These are phyloP conservation scores for Biston stratarius DNA, from an alignment of 2,888 invertebrate genomes.

Conservation along the genomic window DNA sequence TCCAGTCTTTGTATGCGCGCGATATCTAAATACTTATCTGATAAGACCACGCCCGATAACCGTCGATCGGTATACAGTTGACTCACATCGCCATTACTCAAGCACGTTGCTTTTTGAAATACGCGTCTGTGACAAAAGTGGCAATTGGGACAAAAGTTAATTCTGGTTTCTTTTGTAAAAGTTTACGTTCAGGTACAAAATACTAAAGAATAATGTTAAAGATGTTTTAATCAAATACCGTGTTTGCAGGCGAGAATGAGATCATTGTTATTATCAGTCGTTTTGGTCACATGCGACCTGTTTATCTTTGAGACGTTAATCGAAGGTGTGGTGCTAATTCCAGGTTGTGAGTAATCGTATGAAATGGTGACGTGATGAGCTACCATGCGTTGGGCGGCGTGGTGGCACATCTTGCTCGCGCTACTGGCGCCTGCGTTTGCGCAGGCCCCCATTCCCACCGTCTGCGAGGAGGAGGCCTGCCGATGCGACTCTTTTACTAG, in stretches of 20 bases:
- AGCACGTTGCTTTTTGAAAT: conserved; percentile 44
- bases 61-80: conserved; percentile 63
- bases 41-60: conserved; percentile 78
- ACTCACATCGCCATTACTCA: conserved; percentile 61
- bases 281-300: conserved; percentile 4
- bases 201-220: not conserved
- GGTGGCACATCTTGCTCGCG: conserved; percentile 69
- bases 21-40: conserved; percentile 67
- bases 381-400: conserved; percentile 72
- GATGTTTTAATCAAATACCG: conserved; percentile 14
- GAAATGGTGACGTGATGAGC: conserved; percentile 78
- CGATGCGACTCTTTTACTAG: conserved; percentile 86
- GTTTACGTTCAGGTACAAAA: conserved; percentile 21
- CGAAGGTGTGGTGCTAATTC: conserved; percentile 41
- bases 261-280: conserved; percentile 10
- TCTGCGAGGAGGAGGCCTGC: conserved; percentile 85
- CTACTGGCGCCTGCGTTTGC: conserved; percentile 61
- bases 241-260: conserved; percentile 9
- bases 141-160: conserved; percentile 5
- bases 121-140: conserved; percentile 22
- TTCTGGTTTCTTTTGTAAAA: not conserved
- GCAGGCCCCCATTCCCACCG: conserved; percentile 67
- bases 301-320: conserved; percentile 2
- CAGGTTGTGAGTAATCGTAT: conserved; percentile 57
- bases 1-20: conserved; percentile 33